These are phyloP conservation scores for Siphlonurus alternatus DNA, from an alignment of 2,888 invertebrate genomes.

Conservation along the genomic window DNA sequence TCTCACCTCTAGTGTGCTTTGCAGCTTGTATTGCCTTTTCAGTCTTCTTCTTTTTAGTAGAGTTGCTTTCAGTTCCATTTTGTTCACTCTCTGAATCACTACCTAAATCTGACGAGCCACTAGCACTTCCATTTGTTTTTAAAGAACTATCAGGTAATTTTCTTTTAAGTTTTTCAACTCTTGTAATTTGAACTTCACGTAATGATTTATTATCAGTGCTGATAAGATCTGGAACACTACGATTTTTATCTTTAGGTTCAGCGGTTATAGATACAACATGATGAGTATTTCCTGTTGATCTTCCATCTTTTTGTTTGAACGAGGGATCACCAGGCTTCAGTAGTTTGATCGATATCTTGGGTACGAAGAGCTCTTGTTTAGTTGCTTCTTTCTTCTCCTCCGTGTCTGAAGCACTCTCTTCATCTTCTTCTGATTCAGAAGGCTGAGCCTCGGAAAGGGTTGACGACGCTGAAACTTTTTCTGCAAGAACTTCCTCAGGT, in stretches of 20 bases:
- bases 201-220: not conserved
- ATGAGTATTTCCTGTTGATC: not conserved
- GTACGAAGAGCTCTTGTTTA: not conserved
- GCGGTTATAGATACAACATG: not conserved
- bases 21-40: not conserved
- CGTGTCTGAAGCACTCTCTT: no score
- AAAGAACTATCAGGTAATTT: not conserved
- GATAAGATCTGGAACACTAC: not conserved
- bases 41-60: not conserved
- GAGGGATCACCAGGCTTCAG: not conserved
- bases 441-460: conserved; percentile 7
- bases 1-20: not conserved
- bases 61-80: not conserved
- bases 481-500: no score
- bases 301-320: not conserved
- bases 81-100: not conserved
- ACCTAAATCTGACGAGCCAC: conserved; percentile 2
- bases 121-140: not conserved
- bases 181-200: conserved; percentile 2
- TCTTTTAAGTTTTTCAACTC: not conserved
- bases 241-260: no score
- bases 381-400: conserved; percentile 12
- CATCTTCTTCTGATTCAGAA: conserved; percentile 11
- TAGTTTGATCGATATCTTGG: not conserved
- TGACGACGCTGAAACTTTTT: no score